These are phyloP conservation scores for Euspilapteryx auroguttella DNA, from an alignment of 2,888 invertebrate species.

Conservation along the genomic window DNA sequence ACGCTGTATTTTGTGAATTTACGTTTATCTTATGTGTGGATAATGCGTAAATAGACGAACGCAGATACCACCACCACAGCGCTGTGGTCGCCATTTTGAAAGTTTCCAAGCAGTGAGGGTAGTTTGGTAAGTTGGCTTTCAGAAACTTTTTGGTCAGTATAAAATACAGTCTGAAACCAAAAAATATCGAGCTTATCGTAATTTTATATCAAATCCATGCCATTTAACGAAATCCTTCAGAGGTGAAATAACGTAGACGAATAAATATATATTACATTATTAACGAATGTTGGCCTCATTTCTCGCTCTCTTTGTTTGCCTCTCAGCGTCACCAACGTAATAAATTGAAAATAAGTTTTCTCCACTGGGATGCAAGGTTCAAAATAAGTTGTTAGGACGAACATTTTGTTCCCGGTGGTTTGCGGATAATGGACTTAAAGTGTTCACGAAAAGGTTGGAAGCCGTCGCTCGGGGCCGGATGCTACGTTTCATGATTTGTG, in stretches of 20 bases:
- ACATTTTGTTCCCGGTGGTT: conserved; percentile 32
- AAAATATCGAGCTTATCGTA: too few species aligned
- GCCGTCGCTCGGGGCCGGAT: conserved; percentile 20
- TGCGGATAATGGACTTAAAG: conserved; percentile 24
- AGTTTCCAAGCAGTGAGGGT: too few species aligned
- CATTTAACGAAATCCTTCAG: conserved; percentile 35
- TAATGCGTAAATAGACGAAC: too few species aligned
- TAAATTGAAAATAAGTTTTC: conserved; percentile 48
- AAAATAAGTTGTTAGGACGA: conserved; percentile 38
- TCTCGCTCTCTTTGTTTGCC: conserved; percentile 59
- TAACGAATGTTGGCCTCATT: conserved; percentile 60
- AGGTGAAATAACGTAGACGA: conserved; percentile 43
- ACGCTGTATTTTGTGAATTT: too few species aligned
- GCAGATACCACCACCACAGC: too few species aligned
- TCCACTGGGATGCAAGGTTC: conserved; percentile 35
- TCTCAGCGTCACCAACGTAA: conserved; percentile 33
- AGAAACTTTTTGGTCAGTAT: too few species aligned
- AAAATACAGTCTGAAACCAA: too few species aligned
- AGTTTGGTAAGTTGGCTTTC: too few species aligned
- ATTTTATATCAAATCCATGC: conserved; percentile 19
- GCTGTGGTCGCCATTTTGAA: too few species aligned
- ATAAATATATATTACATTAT: conserved; percentile 61
- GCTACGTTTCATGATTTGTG: conserved; percentile 60
- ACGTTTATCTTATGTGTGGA: too few species aligned
- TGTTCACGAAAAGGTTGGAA: conserved; percentile 16